Evolutionary conservation across 2,113 vertebrate species (phyloP), one percentile per base, ranked within the genome.

Genomic region (Anarrhichthys ocellatus): DNA sequence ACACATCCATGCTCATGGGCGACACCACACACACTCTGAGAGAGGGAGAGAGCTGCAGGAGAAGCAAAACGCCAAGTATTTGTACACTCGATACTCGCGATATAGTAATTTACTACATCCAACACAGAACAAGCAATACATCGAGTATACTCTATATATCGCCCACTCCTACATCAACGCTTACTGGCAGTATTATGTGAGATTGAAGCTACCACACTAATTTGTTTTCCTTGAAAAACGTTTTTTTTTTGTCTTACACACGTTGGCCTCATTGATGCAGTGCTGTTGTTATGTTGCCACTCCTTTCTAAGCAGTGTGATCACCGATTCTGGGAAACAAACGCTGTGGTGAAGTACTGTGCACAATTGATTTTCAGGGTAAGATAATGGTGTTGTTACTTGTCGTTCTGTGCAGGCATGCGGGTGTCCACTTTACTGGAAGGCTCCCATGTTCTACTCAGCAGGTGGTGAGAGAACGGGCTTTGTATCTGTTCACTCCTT

Each of bases 341-440:
- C 63, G 2, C 24, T 40, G 29, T 24, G 4, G 20, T 36, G 42
- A 9, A 50, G 29, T 11, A 61, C 34, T 71, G 54, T 4, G 27
- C 2, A 6, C 5, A 1, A 14, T 11, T 79, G 70, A 62, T 63
- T 80, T 56, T 80, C 42, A 18, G 15, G 8, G 22, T 76, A 27
- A 50, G 15, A 0, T 86, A 76, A 83, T 29, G 13, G 0, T 0
- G 0, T n/a, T 69, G 70, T 78, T 46, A 6, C 15, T n/a, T 54
- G 40, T 79, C 1, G 92, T 88, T 93, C 85, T 76, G 13, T 15
- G 82, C 93, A 99, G 98, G 92, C 96, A 61, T 99, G 98, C 82
- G 96, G 95, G 79, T 99, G 96, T 93, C 98, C 98, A 10, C 96
- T 99, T 32, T 99, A 98, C 91, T 99, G 98, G 98, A 99, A 99